phyloP scores from a whole-genome alignment of 23 tunicate species.

The Oikopleura vanhoeffeni region DNA sequence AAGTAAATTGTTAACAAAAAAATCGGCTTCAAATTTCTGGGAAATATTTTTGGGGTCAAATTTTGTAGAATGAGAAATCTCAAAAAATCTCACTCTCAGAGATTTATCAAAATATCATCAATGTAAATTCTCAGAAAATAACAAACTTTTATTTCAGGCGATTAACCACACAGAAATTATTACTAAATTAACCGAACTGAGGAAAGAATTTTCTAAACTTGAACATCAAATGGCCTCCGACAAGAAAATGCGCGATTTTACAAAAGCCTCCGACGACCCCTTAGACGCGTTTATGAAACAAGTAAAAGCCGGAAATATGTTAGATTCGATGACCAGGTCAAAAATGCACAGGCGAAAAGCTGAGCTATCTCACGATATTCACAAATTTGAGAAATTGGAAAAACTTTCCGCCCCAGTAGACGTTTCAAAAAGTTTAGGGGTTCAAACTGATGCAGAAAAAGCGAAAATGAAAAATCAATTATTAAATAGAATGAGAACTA shows the following conservation, averaged over 20 bases:
- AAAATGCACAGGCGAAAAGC: constrained; percentile 33
- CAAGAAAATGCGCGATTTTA: not conserved
- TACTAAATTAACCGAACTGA: too few relatives aligned
- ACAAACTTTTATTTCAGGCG: too few relatives aligned
- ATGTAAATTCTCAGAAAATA: too few relatives aligned
- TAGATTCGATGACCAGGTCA: constrained; percentile 54
- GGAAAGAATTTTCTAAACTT: too few relatives aligned
- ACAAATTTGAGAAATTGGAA: constrained; percentile 17
- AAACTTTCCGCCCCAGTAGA: not conserved
- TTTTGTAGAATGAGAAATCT: too few relatives aligned
- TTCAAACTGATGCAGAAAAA: not conserved
- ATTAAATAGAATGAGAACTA: not conserved
- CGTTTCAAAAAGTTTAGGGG: not conserved
- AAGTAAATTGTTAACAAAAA: too few relatives aligned
- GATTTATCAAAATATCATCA: too few relatives aligned
- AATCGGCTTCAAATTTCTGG: too few relatives aligned
- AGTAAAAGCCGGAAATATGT: constrained; percentile 47
- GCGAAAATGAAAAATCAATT: not conserved
- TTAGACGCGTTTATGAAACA: constrained; percentile 69
- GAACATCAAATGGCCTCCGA: too few relatives aligned
- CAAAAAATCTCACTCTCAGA: too few relatives aligned
- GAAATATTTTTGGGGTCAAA: too few relatives aligned
- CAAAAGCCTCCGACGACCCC: constrained; percentile 28
- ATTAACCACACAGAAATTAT: too few relatives aligned
- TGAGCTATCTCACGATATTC: not conserved